Evolutionary conservation across 2,888 invertebrate genomes (phyloP), one percentile per base, ranked within the genome.

Genomic region (Caenorhabditis plicata): DNA sequence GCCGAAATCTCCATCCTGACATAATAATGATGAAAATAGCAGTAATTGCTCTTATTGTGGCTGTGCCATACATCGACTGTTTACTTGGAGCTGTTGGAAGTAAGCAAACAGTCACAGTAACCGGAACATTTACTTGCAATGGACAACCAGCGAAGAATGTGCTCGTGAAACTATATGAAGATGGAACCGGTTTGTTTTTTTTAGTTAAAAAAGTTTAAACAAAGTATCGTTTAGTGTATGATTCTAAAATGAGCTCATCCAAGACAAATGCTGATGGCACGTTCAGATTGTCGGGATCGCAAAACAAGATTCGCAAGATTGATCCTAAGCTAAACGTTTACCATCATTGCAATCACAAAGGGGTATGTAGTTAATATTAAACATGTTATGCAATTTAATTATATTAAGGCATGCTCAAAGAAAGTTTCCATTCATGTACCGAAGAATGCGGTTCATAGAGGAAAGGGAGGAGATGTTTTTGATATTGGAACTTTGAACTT

Each of bases 401-500:
- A n/a, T 48, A 40, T 56, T n/a, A 46, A 56, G 56, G 32, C 51
- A 13, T 61, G 60, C 60, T 61, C 54, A 33, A 61, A 61, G 40
- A 61, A 61, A 27, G 15, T 61, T 15, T 42, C 54, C 2, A 61
- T 61, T 32, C 54, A 61, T 29, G 50, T 61, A 27, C 60, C 60
- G 5, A 44, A 51, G 20, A 46, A 46, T 39, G 50, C 54, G 4
- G 54, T 61, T 17, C 45, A 49, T 15, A 25, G 29, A 19, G 60
- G 60, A 13, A 51, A 50, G 17, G 42, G 38, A 22, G 47, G 50
- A 2, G 43, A 46, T 7, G 54, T 50, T 26, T 61, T 54, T 27
- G 60, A 61, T 32, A 61, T 61, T 25, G 60, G 60, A 46, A 61
- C 60, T n/a, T 33, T 61, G 50, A 61, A 61, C 17, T 31, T 61